A percentile compares a stretch with the other conserved stretches of the same genome.
phyloP scores from a whole-genome alignment of 2,888 invertebrate genomes.

The Atherix ibis region DNA sequence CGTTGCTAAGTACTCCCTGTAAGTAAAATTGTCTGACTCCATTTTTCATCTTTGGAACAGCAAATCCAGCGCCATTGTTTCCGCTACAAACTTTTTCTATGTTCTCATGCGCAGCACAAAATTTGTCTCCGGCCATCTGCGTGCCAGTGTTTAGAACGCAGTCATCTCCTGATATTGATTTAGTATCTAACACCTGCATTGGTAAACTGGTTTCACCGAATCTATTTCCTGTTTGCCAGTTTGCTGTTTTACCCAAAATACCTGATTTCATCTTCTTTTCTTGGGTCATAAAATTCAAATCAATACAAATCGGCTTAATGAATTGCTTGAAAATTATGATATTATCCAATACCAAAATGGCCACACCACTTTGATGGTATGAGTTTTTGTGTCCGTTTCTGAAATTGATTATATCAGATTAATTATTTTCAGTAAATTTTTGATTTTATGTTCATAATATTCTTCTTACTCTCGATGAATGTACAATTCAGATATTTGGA shows the following conservation, averaged over 20 bases:
- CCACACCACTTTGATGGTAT: slow-evolving; percentile 22
- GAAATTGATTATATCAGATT: too few relatives aligned
- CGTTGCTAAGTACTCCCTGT: slow-evolving; percentile 19
- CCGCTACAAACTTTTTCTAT: slow-evolving; percentile 13
- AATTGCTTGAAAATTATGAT: slow-evolving; percentile 18
- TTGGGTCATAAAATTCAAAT: slow-evolving; percentile 14
- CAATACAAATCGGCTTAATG: slow-evolving; percentile 27
- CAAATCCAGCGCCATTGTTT: slow-evolving; percentile 15
- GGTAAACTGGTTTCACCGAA: slow-evolving; percentile 8
- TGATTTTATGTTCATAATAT: not conserved
- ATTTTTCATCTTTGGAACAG: slow-evolving; percentile 6
- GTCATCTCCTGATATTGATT: slow-evolving; percentile 11
- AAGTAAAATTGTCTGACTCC: slow-evolving; percentile 12
- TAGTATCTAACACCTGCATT: slow-evolving; percentile 12
- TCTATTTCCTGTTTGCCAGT: slow-evolving; percentile 15
- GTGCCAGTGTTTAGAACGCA: slow-evolving; percentile 12
- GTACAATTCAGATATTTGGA: slow-evolving; percentile 11
- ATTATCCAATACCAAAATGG: slow-evolving; percentile 20
- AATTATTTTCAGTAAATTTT: not conserved
- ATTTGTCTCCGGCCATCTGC: slow-evolving; percentile 16
- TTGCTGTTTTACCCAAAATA: slow-evolving; percentile 13
- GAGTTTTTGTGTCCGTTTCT: slow-evolving; percentile 15
- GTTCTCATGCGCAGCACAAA: slow-evolving; percentile 14
- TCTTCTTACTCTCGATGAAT: slow-evolving; percentile 10
- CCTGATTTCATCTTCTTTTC: slow-evolving; percentile 6